Evolutionary conservation across 2,113 vertebrate species (phyloP), one percentile per base, ranked within the genome.

Genomic region (Equus przewalskii): DNA sequence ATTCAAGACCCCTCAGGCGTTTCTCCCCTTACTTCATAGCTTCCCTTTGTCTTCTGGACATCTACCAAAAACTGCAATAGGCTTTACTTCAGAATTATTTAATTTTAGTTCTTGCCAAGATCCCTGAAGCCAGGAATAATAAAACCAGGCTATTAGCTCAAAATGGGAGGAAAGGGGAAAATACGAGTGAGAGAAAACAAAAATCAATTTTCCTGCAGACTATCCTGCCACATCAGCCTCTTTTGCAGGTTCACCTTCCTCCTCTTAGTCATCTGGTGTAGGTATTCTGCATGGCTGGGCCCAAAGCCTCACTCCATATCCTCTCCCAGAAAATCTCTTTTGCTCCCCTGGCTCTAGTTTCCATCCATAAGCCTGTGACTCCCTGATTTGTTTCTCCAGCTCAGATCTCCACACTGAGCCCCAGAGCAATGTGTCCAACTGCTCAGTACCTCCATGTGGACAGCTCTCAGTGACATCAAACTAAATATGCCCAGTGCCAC

Each of bases 81-180:
- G 84, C 58, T 80, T 76, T 80, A 90, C 78, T 70, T 90, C n/a
- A 93, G 87, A 33, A 54, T 49, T 9, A 15, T 87, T 92, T 80
- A 56, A 54, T 30, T 9, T 94, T 79, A 86, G 73, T 11, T 26
- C 56, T 46, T 95, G 41, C 56, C 67, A 72, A 73, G 30, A 60
- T 95, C 46, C 41, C 60, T 87, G 64, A 92, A 64, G 41, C 60
- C 89, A 87, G n/a, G n/a, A 91, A 88, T 62, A 78, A 79, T 75
- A 60, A 90, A 64, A 83, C 26, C 30, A 79, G 65, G 69, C 69
- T 19, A 83, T 82, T 28, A 70, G 58, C 44, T 88, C 65, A 51
- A 90, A 94, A 96, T 22, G 51, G 46, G 21, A 81, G 51, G 49
- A 88, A 90, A 94, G n/a, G 51, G 67, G 7, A 24, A 93, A 85